A percentile compares a stretch with the other conserved stretches of the same genome.
These are phyloP conservation scores for Coreoperca whiteheadi DNA, from an alignment of 2,113 vertebrate species.

Conservation along the genomic window DNA sequence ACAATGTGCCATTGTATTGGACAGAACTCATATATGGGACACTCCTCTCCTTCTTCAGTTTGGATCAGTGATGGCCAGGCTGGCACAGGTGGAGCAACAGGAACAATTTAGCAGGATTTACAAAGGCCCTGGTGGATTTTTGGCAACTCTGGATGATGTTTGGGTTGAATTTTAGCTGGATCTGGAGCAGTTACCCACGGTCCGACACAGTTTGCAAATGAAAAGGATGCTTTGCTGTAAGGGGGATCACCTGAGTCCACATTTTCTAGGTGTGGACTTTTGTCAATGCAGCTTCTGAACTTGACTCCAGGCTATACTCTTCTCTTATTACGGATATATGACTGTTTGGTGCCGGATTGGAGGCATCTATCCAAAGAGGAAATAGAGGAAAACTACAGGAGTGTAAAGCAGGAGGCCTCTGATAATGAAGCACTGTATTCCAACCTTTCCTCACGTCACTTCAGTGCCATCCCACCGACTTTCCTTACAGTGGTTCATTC, in stretches of 20 bases:
- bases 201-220: not conserved
- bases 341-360: not conserved
- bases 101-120: not conserved
- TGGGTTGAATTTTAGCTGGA: not conserved
- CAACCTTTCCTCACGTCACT: not conserved
- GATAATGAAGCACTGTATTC: conserved; percentile 73
- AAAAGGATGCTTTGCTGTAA: not conserved
- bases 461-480: conserved; percentile 45
- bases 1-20: conserved; percentile 86
- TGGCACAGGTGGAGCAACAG: conserved; percentile 58
- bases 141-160: not conserved
- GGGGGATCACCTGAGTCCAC: not conserved
- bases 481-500: conserved; percentile 75
- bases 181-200: not conserved
- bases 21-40: conserved; percentile 84
- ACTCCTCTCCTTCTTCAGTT: conserved; percentile 63
- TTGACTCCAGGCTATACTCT: not conserved
- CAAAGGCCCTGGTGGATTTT: not conserved
- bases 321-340: conserved; percentile 1
- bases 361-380: not conserved
- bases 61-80: conserved; percentile 42
- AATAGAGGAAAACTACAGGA: conserved; percentile 12
- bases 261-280: not conserved
- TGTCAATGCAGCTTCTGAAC: not conserved
- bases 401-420: conserved; percentile 16